Evolutionary conservation across 2,888 invertebrate genomes (phyloP), one percentile per base, ranked within the genome.

Genomic region (Eledone cirrhosa): DNA sequence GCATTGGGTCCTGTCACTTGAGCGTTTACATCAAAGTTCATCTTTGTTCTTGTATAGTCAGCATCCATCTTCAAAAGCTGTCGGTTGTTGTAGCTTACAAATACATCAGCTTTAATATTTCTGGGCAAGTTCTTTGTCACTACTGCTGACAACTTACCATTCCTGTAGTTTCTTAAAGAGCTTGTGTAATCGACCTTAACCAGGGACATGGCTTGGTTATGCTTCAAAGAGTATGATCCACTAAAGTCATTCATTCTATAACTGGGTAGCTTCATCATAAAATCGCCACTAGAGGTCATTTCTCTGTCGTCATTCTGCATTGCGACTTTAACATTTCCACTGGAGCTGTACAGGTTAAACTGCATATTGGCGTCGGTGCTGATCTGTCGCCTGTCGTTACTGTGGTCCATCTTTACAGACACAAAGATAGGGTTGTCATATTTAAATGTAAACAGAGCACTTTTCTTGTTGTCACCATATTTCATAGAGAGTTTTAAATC

Each of bases 221-320:
- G 72, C 41, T 72, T 72, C 41, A 72, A 31, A n/a, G 31, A 41
- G 31, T 72, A 72, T 13, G 72, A 72, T 31, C n/a, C 72, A 33
- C 72, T 22, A 2, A 72, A 7, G 31, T 29, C n/a, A 22, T 41
- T 31, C 31, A 72, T 31, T 41, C 41, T 11, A n/a, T 72, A 41
- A 31, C n/a, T 11, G 29, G 72, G 72, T n/a, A 72, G 72, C 16
- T 72, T 72, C 0, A 72, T 3, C 31, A 31, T 31, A 5, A 29
- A 31, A 3, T 72, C 72, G 0, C 72, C 72, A 31, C 16, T 72
- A 1, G 72, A 72, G 11, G 41, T 72, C n/a, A 72, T 8, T 24
- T 72, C 33, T 72, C 14, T 29, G n/a, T 72, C 41, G 19, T 72
- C 41, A 22, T 31, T n/a, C 41, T 72, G 22, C 33, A 41, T n/a